These are phyloP conservation scores for Apodemia mormo DNA, from an alignment of 2,888 invertebrate species.

Conservation along the genomic window DNA sequence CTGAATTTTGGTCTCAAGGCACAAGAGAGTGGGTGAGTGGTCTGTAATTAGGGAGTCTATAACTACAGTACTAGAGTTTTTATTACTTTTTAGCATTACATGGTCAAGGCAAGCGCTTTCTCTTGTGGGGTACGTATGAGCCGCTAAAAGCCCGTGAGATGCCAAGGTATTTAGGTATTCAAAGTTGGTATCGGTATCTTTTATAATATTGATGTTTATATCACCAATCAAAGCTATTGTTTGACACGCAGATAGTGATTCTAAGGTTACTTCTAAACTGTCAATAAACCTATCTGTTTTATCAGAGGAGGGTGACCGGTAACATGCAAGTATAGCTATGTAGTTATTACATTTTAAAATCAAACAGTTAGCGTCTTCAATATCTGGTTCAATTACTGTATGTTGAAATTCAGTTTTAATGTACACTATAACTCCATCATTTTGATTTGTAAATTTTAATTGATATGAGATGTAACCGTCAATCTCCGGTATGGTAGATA, in stretches of 20 bases:
- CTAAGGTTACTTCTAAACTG: neutral
- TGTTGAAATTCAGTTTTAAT: neutral
- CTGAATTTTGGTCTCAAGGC: neutral
- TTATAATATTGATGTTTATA: neutral
- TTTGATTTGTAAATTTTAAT: neutral
- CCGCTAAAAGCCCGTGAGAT: neutral
- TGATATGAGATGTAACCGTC: neutral
- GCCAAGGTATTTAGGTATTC: neutral
- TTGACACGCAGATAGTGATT: neutral
- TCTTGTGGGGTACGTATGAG: neutral
- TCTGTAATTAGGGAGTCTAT: neutral
- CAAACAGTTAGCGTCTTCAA: no score
- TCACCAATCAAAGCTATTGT: neutral
- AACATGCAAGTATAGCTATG: neutral
- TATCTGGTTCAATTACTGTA: neutral
- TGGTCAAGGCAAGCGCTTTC: neutral
- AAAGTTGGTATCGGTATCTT: neutral
- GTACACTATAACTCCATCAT: constrained; percentile 12
- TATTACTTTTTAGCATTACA: constrained; percentile 1
- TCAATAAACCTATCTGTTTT: neutral
- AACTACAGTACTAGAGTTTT: neutral
- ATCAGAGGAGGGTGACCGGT: neutral
- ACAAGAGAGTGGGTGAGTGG: neutral
- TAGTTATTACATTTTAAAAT: no score
- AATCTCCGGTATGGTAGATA: neutral